Percentiles rank a stretch among this genome's conserved stretches.
Conservation (phyloP, 2,888 invertebrate genomes). For the Subacronicta megacephala region DNA sequence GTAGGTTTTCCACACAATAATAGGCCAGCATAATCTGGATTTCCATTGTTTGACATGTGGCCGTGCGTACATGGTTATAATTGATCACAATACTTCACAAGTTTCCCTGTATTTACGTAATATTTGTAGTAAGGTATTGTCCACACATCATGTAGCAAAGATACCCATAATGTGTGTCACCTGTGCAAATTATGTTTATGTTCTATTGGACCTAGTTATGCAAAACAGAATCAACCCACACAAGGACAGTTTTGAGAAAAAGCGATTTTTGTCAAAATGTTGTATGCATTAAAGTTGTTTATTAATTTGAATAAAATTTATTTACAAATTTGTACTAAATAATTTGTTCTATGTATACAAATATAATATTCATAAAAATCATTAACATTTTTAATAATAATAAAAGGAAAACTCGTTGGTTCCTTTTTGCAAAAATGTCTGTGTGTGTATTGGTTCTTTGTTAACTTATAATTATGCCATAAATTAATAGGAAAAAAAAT, state of each 20-base stretch:
- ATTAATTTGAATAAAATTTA: slow-evolving; percentile 20
- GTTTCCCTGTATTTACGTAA: slow-evolving; percentile 17
- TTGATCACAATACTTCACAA: too few species aligned
- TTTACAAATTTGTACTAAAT: slow-evolving; percentile 26
- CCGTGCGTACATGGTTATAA: too few species aligned
- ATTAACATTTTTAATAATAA: slow-evolving; percentile 20
- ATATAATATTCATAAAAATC: slow-evolving; percentile 25
- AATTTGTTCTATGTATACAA: slow-evolving; percentile 18
- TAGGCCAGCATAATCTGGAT: too few species aligned
- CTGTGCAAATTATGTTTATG: slow-evolving; percentile 21
- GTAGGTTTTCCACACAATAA: too few species aligned
- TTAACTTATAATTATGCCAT: slow-evolving; percentile 12
- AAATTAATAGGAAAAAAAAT: slow-evolving; percentile 16
- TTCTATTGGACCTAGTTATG: slow-evolving; percentile 13
- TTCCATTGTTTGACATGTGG: slow-evolving; percentile 10
- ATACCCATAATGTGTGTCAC: slow-evolving; percentile 17
- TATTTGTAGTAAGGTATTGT: slow-evolving; percentile 15
- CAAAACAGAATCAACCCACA: neutral
- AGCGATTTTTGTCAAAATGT: neutral
- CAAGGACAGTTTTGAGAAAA: slow-evolving; percentile 21
- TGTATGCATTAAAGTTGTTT: neutral
- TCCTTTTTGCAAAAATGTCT: slow-evolving; percentile 29
- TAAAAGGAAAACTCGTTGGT: slow-evolving; percentile 22
- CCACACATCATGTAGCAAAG: neutral
- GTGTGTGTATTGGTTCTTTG: slow-evolving; percentile 20